A percentile compares a stretch with the other conserved stretches of the same genome.
These are phyloP conservation scores for Noctua pronuba DNA, from an alignment of 2,888 invertebrate genomes.

Conservation along the genomic window DNA sequence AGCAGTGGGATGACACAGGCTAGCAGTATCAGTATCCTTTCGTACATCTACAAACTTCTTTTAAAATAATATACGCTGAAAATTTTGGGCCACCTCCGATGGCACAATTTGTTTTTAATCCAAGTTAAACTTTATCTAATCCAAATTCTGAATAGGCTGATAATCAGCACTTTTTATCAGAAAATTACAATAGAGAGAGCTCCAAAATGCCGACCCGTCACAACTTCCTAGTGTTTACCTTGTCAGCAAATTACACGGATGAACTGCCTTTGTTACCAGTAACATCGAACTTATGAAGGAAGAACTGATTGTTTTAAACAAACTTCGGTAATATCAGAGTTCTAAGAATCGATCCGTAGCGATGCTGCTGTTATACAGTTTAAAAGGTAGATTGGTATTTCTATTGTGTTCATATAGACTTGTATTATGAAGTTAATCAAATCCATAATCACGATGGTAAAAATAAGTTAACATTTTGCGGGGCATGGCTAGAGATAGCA, in stretches of 20 bases:
- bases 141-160: not conserved
- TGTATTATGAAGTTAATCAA: not conserved
- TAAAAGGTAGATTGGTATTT: not conserved
- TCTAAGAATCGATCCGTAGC: slow-evolving; percentile 5
- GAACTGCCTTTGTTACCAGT: slow-evolving; percentile 29
- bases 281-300: slow-evolving; percentile 36
- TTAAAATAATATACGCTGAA: not conserved
- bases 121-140: not conserved
- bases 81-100: not conserved
- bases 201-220: slow-evolving; percentile 13
- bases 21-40: too few species aligned
- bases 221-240: slow-evolving; percentile 24
- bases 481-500: too few species aligned
- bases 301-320: slow-evolving; percentile 42
- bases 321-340: slow-evolving; percentile 22
- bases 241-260: slow-evolving; percentile 38
- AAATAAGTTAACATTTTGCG: not conserved
- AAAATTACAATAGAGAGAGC: slow-evolving; percentile 20
- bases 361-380: not conserved
- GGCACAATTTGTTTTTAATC: not conserved
- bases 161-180: slow-evolving; percentile 18
- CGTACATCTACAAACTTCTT: not conserved
- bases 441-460: not conserved
- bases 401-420: not conserved
- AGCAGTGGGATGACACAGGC: too few species aligned